A percentile compares a stretch with the other conserved stretches of the same genome.
Evolutionary conservation across 2,797 vertebrate species (phyloP).

Genomic region (Phoebastria nigripes): DNA sequence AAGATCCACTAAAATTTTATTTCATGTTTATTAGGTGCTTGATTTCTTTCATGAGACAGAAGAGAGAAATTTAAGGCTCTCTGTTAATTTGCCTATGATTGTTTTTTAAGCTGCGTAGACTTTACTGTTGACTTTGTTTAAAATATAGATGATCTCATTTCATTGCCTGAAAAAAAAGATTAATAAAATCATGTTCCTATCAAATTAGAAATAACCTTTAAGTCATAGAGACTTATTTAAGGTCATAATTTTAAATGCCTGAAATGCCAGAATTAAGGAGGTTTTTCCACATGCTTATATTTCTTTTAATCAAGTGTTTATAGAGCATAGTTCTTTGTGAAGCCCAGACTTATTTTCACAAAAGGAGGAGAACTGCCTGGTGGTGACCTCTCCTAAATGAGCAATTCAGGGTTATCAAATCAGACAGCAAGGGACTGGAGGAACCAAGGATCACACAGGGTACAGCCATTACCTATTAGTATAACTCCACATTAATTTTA

Average conservation of each 20-base stretch:
- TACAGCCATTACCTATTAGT: constrained; percentile 61
- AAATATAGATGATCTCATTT: background rate
- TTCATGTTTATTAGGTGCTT: background rate
- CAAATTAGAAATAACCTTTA: background rate
- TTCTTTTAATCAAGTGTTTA: constrained; percentile 37
- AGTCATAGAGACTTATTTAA: background rate
- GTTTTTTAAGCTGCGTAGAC: background rate
- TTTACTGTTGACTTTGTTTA: background rate
- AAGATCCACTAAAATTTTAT: background rate
- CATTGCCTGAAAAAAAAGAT: background rate
- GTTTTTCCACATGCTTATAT: background rate
- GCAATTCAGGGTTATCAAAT: constrained; percentile 58
- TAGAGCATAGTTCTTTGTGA: background rate
- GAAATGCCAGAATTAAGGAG: background rate
- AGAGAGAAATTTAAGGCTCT: background rate
- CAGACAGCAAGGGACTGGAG: constrained; percentile 53
- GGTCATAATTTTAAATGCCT: background rate
- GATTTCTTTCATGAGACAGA: background rate
- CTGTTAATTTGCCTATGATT: background rate
- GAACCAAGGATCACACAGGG: background rate
- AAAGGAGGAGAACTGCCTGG: background rate
- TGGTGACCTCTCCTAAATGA: constrained; percentile 54
- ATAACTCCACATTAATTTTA: constrained; percentile 66
- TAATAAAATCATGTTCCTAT: background rate
- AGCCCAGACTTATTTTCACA: constrained; percentile 10